Evolutionary conservation across 2,888 invertebrate species (phyloP).

Genomic region (Eupithecia vulgata): DNA sequence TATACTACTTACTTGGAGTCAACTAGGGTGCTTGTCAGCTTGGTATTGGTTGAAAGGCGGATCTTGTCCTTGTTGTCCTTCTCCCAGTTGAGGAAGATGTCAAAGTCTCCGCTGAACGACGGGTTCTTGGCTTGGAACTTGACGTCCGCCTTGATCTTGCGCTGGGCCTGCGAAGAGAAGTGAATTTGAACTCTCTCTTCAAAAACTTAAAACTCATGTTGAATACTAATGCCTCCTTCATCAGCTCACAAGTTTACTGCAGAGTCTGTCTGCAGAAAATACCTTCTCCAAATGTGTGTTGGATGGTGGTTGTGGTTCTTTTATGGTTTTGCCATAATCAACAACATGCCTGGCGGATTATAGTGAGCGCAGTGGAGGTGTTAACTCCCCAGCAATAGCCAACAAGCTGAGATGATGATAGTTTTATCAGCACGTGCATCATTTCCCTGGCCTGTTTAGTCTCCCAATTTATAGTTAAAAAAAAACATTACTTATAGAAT

Average conservation of each 20-base stretch:
- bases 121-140: conserved; percentile 86
- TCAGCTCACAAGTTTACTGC: neutral
- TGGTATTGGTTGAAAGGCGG: conserved; percentile 85
- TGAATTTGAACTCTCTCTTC: neutral
- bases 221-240: neutral
- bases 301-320: too few relatives aligned
- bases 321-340: too few relatives aligned
- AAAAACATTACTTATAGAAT: too few relatives aligned
- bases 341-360: too few relatives aligned
- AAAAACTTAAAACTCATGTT: neutral
- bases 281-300: neutral
- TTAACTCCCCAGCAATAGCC: too few relatives aligned
- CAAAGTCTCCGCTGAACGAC: conserved; percentile 85
- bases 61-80: conserved; percentile 88
- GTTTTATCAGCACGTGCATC: too few relatives aligned
- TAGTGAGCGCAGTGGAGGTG: too few relatives aligned
- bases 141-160: conserved; percentile 85
- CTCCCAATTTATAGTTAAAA: too few relatives aligned
- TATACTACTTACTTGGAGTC: conserved; percentile 84
- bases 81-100: conserved; percentile 87
- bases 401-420: too few relatives aligned
- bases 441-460: too few relatives aligned
- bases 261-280: neutral
- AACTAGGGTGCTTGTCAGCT: conserved; percentile 76
- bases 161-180: conserved; percentile 70